These are phyloP conservation scores for Oscheius sp. DNA, from an alignment of 2,888 invertebrate species.

Conservation along the genomic window DNA sequence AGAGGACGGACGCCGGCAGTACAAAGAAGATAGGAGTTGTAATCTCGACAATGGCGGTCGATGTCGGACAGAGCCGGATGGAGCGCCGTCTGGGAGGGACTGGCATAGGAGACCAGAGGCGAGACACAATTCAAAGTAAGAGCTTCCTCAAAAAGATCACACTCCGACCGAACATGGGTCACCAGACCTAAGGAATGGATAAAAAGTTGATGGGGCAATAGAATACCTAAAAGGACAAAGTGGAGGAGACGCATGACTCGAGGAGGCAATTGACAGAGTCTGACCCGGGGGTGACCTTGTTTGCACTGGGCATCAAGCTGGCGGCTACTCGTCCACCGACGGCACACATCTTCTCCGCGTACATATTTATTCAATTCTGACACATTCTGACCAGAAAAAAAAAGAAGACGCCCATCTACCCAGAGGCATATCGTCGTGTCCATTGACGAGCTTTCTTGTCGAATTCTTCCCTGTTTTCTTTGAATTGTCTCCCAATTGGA, in stretches of 20 bases:
- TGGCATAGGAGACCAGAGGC: constrained; percentile 56
- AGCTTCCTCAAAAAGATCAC: constrained; percentile 61
- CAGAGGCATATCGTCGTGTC: constrained; percentile 95
- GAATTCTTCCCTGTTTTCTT: constrained; percentile 84
- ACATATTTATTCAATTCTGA: constrained; percentile 12
- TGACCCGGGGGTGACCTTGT: constrained; percentile 31
- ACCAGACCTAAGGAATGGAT: not conserved
- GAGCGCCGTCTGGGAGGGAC: constrained; percentile 45
- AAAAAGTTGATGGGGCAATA: not conserved
- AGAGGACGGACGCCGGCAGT: constrained; percentile 54
- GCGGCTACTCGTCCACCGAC: constrained; percentile 30
- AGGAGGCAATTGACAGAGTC: constrained; percentile 12
- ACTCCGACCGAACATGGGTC: constrained; percentile 12
- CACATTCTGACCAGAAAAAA: not conserved
- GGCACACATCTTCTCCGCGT: constrained; percentile 22
- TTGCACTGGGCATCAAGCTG: constrained; percentile 32
- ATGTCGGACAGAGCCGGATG: constrained; percentile 56
- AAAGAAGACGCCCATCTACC: not conserved
- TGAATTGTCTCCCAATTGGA: constrained; percentile 96
- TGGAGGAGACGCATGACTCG: constrained; percentile 19
- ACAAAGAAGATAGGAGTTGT: constrained; percentile 60
- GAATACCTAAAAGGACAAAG: constrained; percentile 15
- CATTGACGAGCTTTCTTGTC: constrained; percentile 85
- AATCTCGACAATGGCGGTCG: constrained; percentile 54
- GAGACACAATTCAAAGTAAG: constrained; percentile 56